phyloP scores from a whole-genome alignment of 2,888 invertebrate species.

The Octonoba sinensis region DNA sequence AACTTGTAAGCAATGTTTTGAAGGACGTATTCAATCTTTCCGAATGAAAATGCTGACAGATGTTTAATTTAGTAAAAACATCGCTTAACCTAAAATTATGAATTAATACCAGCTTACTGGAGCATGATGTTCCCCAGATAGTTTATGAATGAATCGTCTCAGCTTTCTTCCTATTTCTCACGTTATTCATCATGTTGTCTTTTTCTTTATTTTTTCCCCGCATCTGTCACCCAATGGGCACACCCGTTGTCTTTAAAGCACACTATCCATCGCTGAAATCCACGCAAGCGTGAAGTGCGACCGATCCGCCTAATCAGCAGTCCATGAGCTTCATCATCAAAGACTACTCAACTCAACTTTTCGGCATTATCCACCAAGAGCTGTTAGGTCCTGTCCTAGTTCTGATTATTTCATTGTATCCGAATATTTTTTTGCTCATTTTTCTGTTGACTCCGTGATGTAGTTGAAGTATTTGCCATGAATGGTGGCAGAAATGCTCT shows the following conservation, averaged over 20 bases:
- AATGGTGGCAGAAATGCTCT: no score
- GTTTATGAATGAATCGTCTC: no score
- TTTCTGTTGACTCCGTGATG: neutral
- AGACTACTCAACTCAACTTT: neutral
- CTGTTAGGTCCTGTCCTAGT: neutral
- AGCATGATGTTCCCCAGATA: no score
- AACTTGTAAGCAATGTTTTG: no score
- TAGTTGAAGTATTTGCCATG: no score
- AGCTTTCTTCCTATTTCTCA: neutral
- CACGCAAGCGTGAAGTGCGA: slow-evolving; percentile 35
- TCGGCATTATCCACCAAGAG: slow-evolving; percentile 2
- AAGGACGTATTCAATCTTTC: no score
- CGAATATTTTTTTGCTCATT: neutral
- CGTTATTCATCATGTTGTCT: neutral
- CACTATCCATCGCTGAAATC: neutral
- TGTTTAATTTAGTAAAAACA: neutral
- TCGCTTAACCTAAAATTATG: no score
- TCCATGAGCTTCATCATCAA: slow-evolving; percentile 3
- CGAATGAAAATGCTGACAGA: neutral
- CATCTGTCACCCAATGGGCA: slow-evolving; percentile 3
- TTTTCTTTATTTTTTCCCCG: no score
- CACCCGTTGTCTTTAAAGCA: neutral
- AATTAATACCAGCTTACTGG: no score
- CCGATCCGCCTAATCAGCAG: slow-evolving; percentile 23
- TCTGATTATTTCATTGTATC: no score